Evolutionary conservation across 2,888 invertebrate genomes (phyloP), one percentile per base, ranked within the genome.

Genomic region (Ophraella communa): DNA sequence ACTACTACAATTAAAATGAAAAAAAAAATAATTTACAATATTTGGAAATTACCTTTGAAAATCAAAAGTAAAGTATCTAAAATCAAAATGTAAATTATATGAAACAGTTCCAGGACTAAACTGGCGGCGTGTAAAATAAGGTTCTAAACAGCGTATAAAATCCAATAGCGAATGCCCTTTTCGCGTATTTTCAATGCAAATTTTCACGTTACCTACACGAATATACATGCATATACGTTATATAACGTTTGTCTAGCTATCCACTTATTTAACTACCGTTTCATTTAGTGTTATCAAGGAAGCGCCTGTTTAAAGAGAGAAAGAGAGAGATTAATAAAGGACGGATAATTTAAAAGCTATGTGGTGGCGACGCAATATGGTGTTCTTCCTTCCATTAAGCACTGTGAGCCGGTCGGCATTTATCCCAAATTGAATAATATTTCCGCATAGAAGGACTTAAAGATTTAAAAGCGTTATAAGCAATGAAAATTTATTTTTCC

Each of bases 141-240:
- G 27, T 35, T 47, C 23, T 33, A 35, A 57, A 57, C 33, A 35
- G 47, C 35, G 45, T 56, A 56, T 45, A 30, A 30, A 44, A 56
- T 27, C 56, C 45, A 56, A 49, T 35, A 57, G 49, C 44, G 33
- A 44, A 49, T 49, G 57, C 39, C 59, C 59, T 59, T 52, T 59
- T 52, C 51, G 14, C 42, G 51, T 52, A 59, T 52, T 59, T 59
- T 59, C 59, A 20, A 59, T 59, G 59, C 51, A 59, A 59, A 59
- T 59, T n/a, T 51, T 47, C 14, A 7, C 23, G 7, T 21, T 27
- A 27, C 27, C 23, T 49, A 27, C 49, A 21, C 27, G 17, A 17
- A 14, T 27, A 49, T 49, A 24, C 23, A 49, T 51, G 2, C 5
- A 51, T 17, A 47, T 21, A 21, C 11, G 18, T 10, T 20, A 24